These are phyloP conservation scores for Oreonectes daqikongensis DNA, from an alignment of 2,797 vertebrate genomes.

Conservation along the genomic window DNA sequence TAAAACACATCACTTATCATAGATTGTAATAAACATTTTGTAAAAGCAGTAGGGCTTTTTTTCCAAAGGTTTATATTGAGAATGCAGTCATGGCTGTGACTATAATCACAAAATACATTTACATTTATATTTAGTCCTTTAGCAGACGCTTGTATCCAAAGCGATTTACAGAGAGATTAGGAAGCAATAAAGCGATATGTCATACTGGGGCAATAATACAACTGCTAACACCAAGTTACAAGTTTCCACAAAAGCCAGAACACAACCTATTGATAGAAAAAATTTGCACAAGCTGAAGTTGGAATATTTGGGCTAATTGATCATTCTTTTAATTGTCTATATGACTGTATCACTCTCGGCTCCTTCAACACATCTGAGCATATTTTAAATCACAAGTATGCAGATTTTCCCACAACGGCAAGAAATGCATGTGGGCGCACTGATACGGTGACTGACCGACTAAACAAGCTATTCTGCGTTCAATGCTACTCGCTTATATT, in stretches of 20 bases:
- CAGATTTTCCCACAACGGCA: background rate
- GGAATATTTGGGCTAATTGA: too few species aligned
- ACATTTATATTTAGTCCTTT: too few species aligned
- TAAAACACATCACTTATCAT: background rate
- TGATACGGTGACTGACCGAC: constrained; percentile 16
- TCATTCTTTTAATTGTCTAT: too few species aligned
- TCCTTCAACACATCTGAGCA: background rate
- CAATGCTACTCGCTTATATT: constrained; percentile 17
- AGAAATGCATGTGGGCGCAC: background rate
- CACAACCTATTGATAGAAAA: too few species aligned
- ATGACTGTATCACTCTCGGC: background rate
- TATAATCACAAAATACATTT: background rate
- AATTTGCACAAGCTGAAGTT: too few species aligned
- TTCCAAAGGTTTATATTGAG: too few species aligned
- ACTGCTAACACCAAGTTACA: too few species aligned
- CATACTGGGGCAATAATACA: too few species aligned
- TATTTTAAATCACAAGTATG: background rate
- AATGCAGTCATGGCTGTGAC: background rate
- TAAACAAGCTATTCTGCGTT: constrained; percentile 24
- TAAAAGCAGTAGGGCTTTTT: background rate
- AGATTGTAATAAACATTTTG: background rate
- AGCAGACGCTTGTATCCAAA: too few species aligned
- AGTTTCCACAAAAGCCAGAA: too few species aligned
- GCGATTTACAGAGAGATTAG: too few species aligned
- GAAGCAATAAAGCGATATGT: too few species aligned